Base-by-base conservation (phyloP, 2,797 vertebrate genomes). In the Rhabdomys pumilio region DNA sequence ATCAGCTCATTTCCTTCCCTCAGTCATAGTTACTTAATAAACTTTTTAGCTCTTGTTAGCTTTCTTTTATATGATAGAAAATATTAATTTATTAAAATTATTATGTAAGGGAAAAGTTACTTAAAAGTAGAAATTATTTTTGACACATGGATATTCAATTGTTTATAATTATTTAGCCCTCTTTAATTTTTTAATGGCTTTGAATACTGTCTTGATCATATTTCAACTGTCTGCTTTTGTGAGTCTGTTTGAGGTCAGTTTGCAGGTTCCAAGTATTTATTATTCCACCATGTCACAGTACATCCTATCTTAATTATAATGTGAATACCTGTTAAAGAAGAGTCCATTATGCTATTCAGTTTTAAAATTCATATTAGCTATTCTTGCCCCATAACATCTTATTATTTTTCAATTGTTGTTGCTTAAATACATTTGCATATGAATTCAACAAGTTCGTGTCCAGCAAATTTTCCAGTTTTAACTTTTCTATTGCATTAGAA, bases 381-480 rank as follows among this genome's bases (percentile, higher is more conserved):
- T 53, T 83, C 57, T 24, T 65, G 2, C 7, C 29, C 13, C 31
- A 90, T 69, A 15, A 63, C 31, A 88, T 50, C 1, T 57, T 77
- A 11, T 4, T 90, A 3, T 80, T 92, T 90, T 90, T 76, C 41
- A 22, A 69, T 10, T 57, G 4, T 89, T 84, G 47, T 12, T 88
- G 34, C 10, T 41, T 41, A 72, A 73, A 31, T 38, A 0, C 47
- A 2, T 88, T 7, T 80, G 59, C 50, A 76, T 95, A 92, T 84
- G 50, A 92, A 80, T 84, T 95, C 20, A 90, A 34, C 41, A 83
- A 87, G 41, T 69, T 69, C 61, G 19, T 47, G 38, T n/a, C 31
- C n/a, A 90, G 63, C 6, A 69, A 61, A 47, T 1, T 61, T 79
- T 79, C 17, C 14, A 20, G 29, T 84, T 90, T 90, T 41, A 69